Percentiles rank a stretch among this genome's conserved stretches.
phyloP scores from a whole-genome alignment of 2,797 vertebrate species.

The Myioborus melanocephalus region DNA sequence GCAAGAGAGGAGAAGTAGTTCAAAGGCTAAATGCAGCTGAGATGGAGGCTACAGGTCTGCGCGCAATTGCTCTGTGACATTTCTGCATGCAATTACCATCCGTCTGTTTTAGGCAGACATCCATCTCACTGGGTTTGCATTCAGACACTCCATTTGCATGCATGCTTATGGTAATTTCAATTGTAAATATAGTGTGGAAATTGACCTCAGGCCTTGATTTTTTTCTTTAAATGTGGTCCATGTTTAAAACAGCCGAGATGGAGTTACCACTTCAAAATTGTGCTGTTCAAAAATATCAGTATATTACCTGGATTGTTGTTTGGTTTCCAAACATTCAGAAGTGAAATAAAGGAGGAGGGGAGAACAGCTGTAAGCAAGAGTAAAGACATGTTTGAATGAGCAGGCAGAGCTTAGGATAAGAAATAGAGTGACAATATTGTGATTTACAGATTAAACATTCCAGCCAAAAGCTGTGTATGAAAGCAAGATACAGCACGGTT shows the following conservation, averaged over 20 bases:
- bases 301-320: background rate
- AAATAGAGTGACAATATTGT: slow-evolving; percentile 29
- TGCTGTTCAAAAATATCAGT: background rate
- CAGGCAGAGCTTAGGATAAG: background rate
- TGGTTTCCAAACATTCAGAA: background rate
- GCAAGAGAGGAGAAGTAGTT: background rate
- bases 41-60: slow-evolving; percentile 16
- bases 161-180: background rate
- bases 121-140: background rate
- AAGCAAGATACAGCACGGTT: background rate
- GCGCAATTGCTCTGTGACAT: background rate
- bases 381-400: slow-evolving; percentile 25
- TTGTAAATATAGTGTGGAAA: slow-evolving; percentile 11
- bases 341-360: background rate
- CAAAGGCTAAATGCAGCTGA: slow-evolving; percentile 22
- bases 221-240: background rate
- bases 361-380: slow-evolving; percentile 17
- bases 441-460: slow-evolving; percentile 49
- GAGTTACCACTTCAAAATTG: background rate
- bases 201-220: background rate
- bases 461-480: slow-evolving; percentile 30
- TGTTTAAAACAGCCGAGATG: background rate
- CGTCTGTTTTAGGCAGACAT: background rate
- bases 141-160: background rate
- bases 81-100: slow-evolving; percentile 15